These are phyloP conservation scores for Ophonus ardosiacus DNA, from an alignment of 2,888 invertebrate genomes.

Conservation along the genomic window DNA sequence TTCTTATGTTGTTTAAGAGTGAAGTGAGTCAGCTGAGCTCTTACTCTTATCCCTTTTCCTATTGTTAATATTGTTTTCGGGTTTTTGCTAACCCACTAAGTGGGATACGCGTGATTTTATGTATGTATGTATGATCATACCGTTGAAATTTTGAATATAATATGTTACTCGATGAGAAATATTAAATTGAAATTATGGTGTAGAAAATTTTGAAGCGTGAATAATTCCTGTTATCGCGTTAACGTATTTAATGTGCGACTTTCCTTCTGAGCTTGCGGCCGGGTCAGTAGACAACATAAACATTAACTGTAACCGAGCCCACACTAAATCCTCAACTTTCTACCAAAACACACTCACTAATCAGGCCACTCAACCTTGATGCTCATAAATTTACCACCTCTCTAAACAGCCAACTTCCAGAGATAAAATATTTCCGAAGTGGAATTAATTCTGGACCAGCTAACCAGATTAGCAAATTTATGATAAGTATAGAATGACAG, in stretches of 20 bases:
- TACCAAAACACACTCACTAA: slow-evolving; percentile 42
- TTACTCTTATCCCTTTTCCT: too few relatives aligned
- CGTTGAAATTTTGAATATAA: too few relatives aligned
- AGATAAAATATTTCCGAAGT: not conserved
- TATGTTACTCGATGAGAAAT: too few relatives aligned
- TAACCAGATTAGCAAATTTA: not conserved
- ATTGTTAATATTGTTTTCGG: too few relatives aligned
- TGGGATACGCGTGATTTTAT: too few relatives aligned
- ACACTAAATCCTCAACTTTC: slow-evolving; percentile 31
- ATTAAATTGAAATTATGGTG: too few relatives aligned
- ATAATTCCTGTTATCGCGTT: slow-evolving; percentile 1
- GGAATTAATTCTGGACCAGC: not conserved
- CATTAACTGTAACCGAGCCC: slow-evolving; percentile 32
- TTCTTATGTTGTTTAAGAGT: too few relatives aligned
- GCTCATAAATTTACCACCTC: slow-evolving; percentile 5
- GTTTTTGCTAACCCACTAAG: too few relatives aligned
- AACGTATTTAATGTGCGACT: slow-evolving; percentile 31
- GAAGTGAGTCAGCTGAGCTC: too few relatives aligned
- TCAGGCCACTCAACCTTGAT: slow-evolving; percentile 19
- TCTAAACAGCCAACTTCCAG: slow-evolving; percentile 1
- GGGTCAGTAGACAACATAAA: slow-evolving; percentile 44
- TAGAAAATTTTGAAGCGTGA: too few relatives aligned
- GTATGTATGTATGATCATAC: too few relatives aligned
- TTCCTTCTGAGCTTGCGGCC: slow-evolving; percentile 17
- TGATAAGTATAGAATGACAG: not conserved